Evolutionary conservation across 2,113 vertebrate genomes (phyloP).

Genomic region (Daphoenositta chrysoptera): DNA sequence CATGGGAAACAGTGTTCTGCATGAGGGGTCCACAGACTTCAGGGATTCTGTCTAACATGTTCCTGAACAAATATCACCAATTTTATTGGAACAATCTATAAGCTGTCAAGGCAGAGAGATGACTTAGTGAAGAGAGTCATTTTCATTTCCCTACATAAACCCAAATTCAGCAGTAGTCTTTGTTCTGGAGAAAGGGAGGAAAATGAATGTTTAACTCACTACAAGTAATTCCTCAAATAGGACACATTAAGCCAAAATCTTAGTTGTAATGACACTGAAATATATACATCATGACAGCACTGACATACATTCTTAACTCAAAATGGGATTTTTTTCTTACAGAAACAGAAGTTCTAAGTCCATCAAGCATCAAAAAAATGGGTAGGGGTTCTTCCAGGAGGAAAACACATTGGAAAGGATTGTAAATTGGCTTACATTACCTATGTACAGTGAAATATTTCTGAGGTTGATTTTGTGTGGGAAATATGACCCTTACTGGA

Average conservation of each 20-base stretch:
- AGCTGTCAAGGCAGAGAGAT: background rate
- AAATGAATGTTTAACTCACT: background rate
- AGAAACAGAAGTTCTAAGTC: background rate
- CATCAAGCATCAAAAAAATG: background rate
- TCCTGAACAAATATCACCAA: background rate
- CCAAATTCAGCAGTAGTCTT: background rate
- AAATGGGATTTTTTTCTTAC: background rate
- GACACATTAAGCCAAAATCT: background rate
- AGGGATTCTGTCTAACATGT: background rate
- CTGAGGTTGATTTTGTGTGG: background rate
- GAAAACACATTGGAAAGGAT: background rate
- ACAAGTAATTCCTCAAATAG: background rate
- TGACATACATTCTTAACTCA: background rate
- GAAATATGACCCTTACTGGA: background rate
- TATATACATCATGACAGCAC: background rate
- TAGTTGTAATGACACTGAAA: background rate
- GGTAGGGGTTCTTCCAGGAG: background rate
- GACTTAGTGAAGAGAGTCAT: background rate
- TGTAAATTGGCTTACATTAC: background rate
- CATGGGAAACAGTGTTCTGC: background rate
- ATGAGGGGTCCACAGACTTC: rapidly evolving
- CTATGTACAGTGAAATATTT: background rate
- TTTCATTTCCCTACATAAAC: background rate
- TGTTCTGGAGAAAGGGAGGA: background rate
- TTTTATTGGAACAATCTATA: background rate